Evolutionary conservation across 2,113 vertebrate species (phyloP).

Genomic region (Dasyprocta punctata): DNA sequence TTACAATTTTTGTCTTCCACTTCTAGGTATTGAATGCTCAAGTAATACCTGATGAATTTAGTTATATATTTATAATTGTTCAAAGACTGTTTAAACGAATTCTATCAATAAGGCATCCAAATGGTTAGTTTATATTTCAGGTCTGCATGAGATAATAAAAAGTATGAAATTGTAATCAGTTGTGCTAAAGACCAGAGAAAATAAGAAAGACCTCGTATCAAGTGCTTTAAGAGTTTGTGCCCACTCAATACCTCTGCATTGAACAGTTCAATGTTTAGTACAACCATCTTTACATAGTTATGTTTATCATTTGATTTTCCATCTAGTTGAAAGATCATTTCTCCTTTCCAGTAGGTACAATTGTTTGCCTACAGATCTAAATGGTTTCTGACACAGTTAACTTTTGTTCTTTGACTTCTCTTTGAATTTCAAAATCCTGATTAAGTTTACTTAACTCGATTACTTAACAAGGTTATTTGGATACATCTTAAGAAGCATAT

Average conservation of each 20-base stretch:
- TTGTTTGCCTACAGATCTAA: not conserved
- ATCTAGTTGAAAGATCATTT: not conserved
- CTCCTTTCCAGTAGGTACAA: not conserved
- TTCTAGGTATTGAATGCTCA: not conserved
- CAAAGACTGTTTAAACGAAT: not conserved
- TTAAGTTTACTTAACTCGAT: not conserved
- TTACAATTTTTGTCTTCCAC: not conserved
- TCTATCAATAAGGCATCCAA: not conserved
- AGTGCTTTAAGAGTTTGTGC: not conserved
- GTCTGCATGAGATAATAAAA: not conserved
- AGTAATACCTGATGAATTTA: not conserved
- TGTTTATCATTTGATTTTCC: constrained; percentile 3
- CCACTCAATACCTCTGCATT: not conserved
- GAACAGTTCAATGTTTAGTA: not conserved
- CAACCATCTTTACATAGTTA: not conserved
- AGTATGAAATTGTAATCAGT: not conserved
- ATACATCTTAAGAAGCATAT: not conserved
- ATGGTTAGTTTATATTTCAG: not conserved
- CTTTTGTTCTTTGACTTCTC: not conserved
- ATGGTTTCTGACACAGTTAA: not conserved
- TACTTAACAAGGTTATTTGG: not conserved
- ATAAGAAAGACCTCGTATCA: not conserved
- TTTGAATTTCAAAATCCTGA: constrained; percentile 43
- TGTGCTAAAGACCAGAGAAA: not conserved
- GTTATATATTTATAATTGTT: not conserved